These are phyloP conservation scores for Sebastes oblongus DNA, from an alignment of 2,797 vertebrate genomes.

Conservation along the genomic window DNA sequence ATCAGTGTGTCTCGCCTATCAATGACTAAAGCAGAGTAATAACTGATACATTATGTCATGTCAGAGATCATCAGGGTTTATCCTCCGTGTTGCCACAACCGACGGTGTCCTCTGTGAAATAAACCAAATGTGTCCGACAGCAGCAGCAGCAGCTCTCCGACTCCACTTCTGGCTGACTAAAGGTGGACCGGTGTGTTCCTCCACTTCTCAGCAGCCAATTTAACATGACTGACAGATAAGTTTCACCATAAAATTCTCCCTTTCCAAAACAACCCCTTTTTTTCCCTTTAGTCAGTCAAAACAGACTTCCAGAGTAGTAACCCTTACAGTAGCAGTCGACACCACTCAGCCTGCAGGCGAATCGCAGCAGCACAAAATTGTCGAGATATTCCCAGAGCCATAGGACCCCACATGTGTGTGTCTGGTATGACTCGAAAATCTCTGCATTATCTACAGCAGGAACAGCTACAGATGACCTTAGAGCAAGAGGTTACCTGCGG, in stretches of 20 bases:
- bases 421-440: not conserved
- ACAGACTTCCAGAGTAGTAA: slow-evolving; percentile 42
- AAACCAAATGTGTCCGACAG: slow-evolving; percentile 27
- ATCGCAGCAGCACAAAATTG: slow-evolving; percentile 10
- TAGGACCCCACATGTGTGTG: not conserved
- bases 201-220: slow-evolving; percentile 58
- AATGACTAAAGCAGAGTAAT: not conserved
- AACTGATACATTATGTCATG: not conserved
- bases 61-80: not conserved
- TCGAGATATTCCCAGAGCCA: not conserved
- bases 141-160: slow-evolving; percentile 9
- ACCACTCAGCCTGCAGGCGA: slow-evolving; percentile 22
- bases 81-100: not conserved
- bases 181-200: slow-evolving; percentile 35
- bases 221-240: slow-evolving; percentile 63
- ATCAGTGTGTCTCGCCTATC: not conserved
- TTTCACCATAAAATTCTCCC: slow-evolving; percentile 48
- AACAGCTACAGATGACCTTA: slow-evolving; percentile 5
- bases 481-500: slow-evolving; percentile 16
- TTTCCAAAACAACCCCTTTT: slow-evolving; percentile 36
- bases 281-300: slow-evolving; percentile 51
- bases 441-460: slow-evolving; percentile 24
- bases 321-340: slow-evolving; percentile 40
- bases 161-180: slow-evolving; percentile 12
- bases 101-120: slow-evolving; percentile 16